Percentiles rank a stretch among this genome's conserved stretches.
phyloP scores from a whole-genome alignment of 2,113 vertebrate genomes.

The Laticauda colubrina region DNA sequence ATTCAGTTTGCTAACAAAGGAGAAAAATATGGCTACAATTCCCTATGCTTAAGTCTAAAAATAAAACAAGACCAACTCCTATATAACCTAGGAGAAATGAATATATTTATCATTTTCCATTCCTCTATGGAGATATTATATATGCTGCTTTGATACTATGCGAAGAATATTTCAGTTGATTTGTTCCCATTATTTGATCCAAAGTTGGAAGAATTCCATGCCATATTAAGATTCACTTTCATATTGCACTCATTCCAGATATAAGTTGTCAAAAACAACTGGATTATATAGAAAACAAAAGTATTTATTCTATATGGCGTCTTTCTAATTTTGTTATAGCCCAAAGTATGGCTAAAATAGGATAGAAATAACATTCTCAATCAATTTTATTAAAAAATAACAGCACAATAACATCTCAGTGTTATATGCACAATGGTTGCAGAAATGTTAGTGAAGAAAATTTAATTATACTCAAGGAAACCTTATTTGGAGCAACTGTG shows the following conservation, averaged over 20 bases:
- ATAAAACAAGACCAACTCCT: constrained; percentile 40
- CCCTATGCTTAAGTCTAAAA: constrained; percentile 44
- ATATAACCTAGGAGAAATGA: constrained; percentile 36
- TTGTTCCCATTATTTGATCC: constrained; percentile 68
- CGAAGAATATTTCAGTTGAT: constrained; percentile 67
- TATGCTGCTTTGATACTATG: constrained; percentile 68
- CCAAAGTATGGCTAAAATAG: constrained; percentile 27
- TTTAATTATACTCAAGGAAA: not conserved
- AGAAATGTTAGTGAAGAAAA: not conserved
- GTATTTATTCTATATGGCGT: constrained; percentile 14
- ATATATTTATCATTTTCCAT: constrained; percentile 56
- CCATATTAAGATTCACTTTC: constrained; percentile 60
- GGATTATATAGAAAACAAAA: constrained; percentile 14
- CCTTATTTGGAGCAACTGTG: not conserved
- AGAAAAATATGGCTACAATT: not conserved
- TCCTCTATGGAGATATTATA: constrained; percentile 61
- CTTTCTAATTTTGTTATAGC: constrained; percentile 24
- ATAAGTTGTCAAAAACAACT: constrained; percentile 30
- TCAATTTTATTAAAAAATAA: constrained; percentile 13
- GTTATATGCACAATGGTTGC: not conserved
- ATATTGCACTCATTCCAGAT: constrained; percentile 57
- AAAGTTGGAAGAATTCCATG: constrained; percentile 63
- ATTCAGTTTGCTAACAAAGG: constrained; percentile 28
- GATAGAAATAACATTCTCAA: not conserved
- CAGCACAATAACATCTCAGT: not conserved